Evolutionary conservation across 2,113 vertebrate genomes (phyloP).

Genomic region (Patagioenas fasciata): DNA sequence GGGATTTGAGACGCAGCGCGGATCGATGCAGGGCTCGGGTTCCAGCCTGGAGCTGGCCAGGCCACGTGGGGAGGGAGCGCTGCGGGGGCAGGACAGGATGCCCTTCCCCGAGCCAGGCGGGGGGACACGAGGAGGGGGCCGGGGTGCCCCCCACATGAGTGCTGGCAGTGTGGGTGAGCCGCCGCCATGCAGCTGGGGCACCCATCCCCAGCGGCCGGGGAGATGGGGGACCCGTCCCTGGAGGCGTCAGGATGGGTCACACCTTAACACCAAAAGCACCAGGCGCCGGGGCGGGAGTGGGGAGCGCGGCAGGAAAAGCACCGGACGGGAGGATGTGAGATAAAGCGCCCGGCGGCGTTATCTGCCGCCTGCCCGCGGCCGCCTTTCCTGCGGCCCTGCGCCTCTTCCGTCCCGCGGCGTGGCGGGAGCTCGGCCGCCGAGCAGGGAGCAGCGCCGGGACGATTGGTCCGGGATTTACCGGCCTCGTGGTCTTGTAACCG

Average conservation of each 20-base stretch:
- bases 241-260: neutral
- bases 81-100: neutral
- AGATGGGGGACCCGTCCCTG: neutral
- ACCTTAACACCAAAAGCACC: neutral
- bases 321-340: conserved; percentile 63
- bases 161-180: neutral
- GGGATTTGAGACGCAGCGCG: conserved; percentile 42
- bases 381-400: conserved; percentile 51
- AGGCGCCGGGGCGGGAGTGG: neutral
- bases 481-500: fast-evolving
- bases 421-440: fast-evolving
- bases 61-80: neutral
- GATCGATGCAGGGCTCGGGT: conserved; percentile 54
- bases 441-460: neutral
- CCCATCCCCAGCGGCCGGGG: neutral
- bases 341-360: conserved; percentile 31
- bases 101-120: neutral
- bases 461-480: neutral
- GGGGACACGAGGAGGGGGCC: neutral
- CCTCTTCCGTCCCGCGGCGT: neutral
- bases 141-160: neutral
- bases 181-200: neutral
- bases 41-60: conserved; percentile 46
- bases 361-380: conserved; percentile 8
- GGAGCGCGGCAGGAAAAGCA: conserved; percentile 45